phyloP scores from a whole-genome alignment of 2,888 invertebrate genomes.

The Agapetus fuscipes region DNA sequence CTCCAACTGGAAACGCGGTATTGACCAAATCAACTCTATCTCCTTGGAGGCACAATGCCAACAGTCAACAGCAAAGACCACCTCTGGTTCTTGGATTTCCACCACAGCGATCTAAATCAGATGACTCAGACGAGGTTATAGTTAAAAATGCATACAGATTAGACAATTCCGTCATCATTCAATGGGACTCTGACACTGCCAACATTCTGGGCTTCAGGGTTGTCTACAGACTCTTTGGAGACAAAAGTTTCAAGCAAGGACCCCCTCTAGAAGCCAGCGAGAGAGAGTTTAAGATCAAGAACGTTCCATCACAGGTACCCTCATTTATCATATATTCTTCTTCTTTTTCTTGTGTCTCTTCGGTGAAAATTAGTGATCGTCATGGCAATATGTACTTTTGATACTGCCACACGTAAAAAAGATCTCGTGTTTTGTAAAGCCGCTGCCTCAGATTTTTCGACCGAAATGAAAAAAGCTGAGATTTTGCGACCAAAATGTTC shows the following conservation, averaged over 20 bases:
- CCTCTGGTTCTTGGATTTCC: slow-evolving; percentile 64
- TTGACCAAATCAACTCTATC: slow-evolving; percentile 37
- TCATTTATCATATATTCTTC: no score
- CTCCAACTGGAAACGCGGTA: slow-evolving; percentile 22
- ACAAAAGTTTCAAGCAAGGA: slow-evolving; percentile 82
- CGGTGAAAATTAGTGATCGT: no score
- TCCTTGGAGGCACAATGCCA: slow-evolving; percentile 39
- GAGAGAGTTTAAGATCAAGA: slow-evolving; percentile 86
- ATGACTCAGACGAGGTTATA: slow-evolving; percentile 65
- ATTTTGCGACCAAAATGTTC: no score
- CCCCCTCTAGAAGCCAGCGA: slow-evolving; percentile 83
- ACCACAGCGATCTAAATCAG: slow-evolving; percentile 53
- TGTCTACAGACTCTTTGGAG: slow-evolving; percentile 82
- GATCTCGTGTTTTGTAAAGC: no score
- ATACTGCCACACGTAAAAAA: no score
- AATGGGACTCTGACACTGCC: slow-evolving; percentile 83
- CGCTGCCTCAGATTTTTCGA: no score
- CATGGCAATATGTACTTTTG: no score
- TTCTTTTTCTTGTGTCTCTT: no score
- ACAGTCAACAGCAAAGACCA: slow-evolving; percentile 45
- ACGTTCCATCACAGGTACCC: slow-evolving; percentile 78
- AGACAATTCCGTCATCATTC: slow-evolving; percentile 80
- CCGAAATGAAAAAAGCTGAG: no score
- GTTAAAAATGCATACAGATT: slow-evolving; percentile 79
- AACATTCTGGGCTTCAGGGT: slow-evolving; percentile 85